Base-by-base conservation (phyloP, 2,797 vertebrate genomes). In the Falco biarmicus region DNA sequence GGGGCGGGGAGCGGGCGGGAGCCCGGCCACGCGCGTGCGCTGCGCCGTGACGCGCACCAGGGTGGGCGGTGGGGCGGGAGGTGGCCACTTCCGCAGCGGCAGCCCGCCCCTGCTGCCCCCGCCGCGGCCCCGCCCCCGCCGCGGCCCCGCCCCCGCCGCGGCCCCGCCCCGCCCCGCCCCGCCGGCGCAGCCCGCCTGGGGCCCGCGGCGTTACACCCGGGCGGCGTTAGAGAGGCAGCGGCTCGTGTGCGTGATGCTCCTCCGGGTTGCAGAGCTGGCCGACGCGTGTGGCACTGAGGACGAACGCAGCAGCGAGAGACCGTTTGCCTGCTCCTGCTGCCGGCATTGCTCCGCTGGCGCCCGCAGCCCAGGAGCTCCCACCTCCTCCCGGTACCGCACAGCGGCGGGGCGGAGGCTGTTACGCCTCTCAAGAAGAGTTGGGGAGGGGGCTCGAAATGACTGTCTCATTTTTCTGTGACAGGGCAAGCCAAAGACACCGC, bases 381-480 rank as follows among this genome's bases (percentile, higher is more conserved):
- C 12, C 13, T 10, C 7, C 43, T 29, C 24, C 63, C 1, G 31
- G 22, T 10, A 5, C 3, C 26, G 1, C 37, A 0, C 3, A 0
- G 15, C 24, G 45, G 21, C 2, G 48, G 47, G 32, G 37, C 15
- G 54, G 13, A 21, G 28, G 51, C 29, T 63, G n/a, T 26, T 26
- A 0, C 0, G 10, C 4, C 18, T 22, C 32, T 37, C 13, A 10
- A 59, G 34, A 63, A 19, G 3, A 53, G 53, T 1, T 15, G 32
- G 15, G 43, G 37, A 3, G 10, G 7, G 6, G 4, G 6, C 4
- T 6, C 2, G 6, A 53, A 29, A 28, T 5, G 47, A 9, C 32
- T 13, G n/a, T 13, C 59, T 4, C 28, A 0, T 41, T 53, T 24
- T 37, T 37, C 43, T 11, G 29, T 32, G 61, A 10, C 29, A 6